These are phyloP conservation scores for Lagopus muta DNA, from an alignment of 2,113 vertebrate genomes.

Conservation along the genomic window DNA sequence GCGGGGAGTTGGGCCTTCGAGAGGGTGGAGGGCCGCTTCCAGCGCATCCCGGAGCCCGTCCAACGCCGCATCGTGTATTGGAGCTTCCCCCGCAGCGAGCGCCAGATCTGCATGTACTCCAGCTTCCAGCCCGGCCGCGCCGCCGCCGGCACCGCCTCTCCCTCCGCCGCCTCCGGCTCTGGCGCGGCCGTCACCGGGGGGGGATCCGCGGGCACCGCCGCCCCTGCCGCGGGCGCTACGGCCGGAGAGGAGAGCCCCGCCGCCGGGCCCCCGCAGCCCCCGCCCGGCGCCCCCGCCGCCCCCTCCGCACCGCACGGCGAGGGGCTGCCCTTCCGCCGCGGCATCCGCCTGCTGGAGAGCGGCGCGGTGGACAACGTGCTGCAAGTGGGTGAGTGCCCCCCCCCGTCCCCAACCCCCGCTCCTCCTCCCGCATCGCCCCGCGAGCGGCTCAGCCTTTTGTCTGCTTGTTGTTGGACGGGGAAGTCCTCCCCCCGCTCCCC, in stretches of 20 bases:
- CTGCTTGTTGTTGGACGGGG: no score
- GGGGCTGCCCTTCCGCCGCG: slow-evolving; percentile 93
- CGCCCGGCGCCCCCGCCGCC: slow-evolving; percentile 52
- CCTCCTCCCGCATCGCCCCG: no score
- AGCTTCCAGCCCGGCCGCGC: slow-evolving; percentile 91
- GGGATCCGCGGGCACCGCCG: not conserved
- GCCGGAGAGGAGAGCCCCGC: slow-evolving; percentile 2
- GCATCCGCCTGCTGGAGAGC: slow-evolving; percentile 93
- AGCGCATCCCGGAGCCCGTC: slow-evolving; percentile 95
- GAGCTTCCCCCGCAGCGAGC: slow-evolving; percentile 95
- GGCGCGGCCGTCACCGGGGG: slow-evolving; percentile 75
- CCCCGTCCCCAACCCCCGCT: no score
- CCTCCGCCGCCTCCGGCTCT: slow-evolving; percentile 59
- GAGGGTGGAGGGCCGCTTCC: slow-evolving; percentile 94
- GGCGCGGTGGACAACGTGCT: slow-evolving; percentile 97
- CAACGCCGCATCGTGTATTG: slow-evolving; percentile 97
- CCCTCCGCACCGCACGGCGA: slow-evolving; percentile 74
- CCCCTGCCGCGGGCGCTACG: slow-evolving; percentile 33
- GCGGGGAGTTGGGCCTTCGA: slow-evolving; percentile 98
- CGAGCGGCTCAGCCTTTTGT: no score
- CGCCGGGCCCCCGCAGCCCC: not conserved
- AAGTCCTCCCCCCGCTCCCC: no score
- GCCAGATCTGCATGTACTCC: slow-evolving; percentile 98
- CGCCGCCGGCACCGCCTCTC: slow-evolving; percentile 78
- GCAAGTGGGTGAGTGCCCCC: slow-evolving; percentile 93